Base-by-base conservation (phyloP, 2,888 invertebrate species). In the Vesta saturnalis region DNA sequence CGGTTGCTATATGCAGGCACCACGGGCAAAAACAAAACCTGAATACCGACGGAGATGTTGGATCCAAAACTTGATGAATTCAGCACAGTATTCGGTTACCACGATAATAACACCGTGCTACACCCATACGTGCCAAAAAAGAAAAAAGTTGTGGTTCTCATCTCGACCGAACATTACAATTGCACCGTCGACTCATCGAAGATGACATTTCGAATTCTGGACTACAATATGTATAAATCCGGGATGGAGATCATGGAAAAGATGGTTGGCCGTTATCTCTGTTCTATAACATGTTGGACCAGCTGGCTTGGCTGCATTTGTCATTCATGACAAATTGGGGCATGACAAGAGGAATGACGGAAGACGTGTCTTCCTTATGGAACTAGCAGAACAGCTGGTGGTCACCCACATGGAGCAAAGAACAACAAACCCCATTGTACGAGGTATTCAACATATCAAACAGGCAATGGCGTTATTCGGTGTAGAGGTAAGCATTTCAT, bases 241-340 rank as follows among this genome's bases (percentile, higher is more conserved):
- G n/a, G n/a, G n/a, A n/a, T n/a, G n/a, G n/a, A n/a, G n/a, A n/a
- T n/a, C n/a, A n/a, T n/a, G n/a, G n/a, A n/a, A n/a, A n/a, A n/a
- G n/a, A n/a, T n/a, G n/a, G n/a, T n/a, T n/a, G n/a, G n/a, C n/a
- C n/a, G n/a, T n/a, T n/a, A n/a, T n/a, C n/a, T n/a, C n/a, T n/a
- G n/a, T n/a, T n/a, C n/a, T n/a, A n/a, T n/a, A n/a, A n/a, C n/a
- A n/a, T n/a, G n/a, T n/a, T 30, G 10, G 30, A 30, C 10, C 30
- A 6, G 30, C 4, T 30, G 21, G 10, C n/a, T 16, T 54, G 16
- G 55, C 19, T 18, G 8, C 19, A 18, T 54, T 54, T 54, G 55
- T 54, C 21, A 54, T 54, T 8, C 55, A 54, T 54, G 55, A 54
- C 55, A 54, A 54, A 54, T 54, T 54, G 55, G 18, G 55, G 55